Evolutionary conservation across 64 coral and sea anemone species (phyloP), one percentile per base, ranked within the genome.

Genomic region (Porites australiensis): DNA sequence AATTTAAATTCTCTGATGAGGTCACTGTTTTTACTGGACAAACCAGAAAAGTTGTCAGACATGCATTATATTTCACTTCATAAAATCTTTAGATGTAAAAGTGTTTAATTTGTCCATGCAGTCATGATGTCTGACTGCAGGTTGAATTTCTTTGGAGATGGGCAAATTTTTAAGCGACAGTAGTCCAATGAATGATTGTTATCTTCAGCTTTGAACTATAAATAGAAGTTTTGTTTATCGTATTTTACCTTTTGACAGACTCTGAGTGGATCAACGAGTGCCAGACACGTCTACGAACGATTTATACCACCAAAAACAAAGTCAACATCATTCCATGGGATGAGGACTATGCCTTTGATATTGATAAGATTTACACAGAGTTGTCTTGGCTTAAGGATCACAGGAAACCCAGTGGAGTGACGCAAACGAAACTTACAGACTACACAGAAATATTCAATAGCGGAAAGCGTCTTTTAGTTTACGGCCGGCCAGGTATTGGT

Each of bases 401-500:
- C 44, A 49, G 44, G 0, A 74, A 48, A 11, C 72, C 72, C 0
- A 74, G 72, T 5, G 72, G 45, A 74, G 44, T 48, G 43, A 74
- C 44, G 5, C 0, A 74, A 74, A 45, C 14, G 46, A 8, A 50
- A 75, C 73, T 75, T 75, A 47, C 48, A 52, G 73, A 75, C 13
- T 75, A 75, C 45, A 51, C 73, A 44, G 73, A 75, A 15, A 52
- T 75, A 14, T 75, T 75, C 73, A 75, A 47, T 13, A 15, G 73
- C 13, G 19, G 37, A 11, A 50, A 15, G 18, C 73, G 73, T 2
- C 4, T 75, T 16, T 15, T 75, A 10, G 73, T 75, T 2, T 75
- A 75, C 50, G 73, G 73, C 14, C 73, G 73, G 73, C 73, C 73
- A 18, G 73, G 73, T 2, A 75, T 75, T 16, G 73, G 73, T 6